These are phyloP conservation scores for Agrypnia vestita DNA, from an alignment of 1,140 invertebrate genomes.

Conservation along the genomic window DNA sequence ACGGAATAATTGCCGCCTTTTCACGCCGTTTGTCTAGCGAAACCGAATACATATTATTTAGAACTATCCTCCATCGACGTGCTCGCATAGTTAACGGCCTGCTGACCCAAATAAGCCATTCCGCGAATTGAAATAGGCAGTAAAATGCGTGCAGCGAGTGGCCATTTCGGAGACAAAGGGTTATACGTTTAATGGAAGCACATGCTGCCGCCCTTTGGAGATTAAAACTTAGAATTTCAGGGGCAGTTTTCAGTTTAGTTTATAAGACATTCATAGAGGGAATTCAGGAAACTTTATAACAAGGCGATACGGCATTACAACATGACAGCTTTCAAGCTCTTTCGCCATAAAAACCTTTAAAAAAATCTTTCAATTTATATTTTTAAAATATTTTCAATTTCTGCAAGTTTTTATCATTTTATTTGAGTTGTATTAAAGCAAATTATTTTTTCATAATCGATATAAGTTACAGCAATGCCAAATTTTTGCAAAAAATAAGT, in stretches of 20 bases:
- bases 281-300: neutral
- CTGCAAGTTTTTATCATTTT: too few species aligned
- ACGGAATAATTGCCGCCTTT: too few species aligned
- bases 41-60: too few species aligned
- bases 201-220: conserved; percentile 12
- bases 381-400: too few species aligned
- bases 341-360: too few species aligned
- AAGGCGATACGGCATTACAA: neutral
- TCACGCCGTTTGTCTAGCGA: too few species aligned
- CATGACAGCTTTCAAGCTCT: too few species aligned
- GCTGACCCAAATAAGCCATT: conserved; percentile 57
- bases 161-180: conserved; percentile 48
- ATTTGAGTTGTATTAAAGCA: too few species aligned
- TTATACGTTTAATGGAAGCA: conserved; percentile 26
- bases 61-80: conserved; percentile 26
- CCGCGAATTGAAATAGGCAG: conserved; percentile 48
- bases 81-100: conserved; percentile 25
- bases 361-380: too few species aligned
- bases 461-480: too few species aligned
- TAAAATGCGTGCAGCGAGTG: conserved; percentile 45
- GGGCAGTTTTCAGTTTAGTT: conserved; percentile 2
- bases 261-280: conserved; percentile 18
- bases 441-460: too few species aligned
- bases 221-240: neutral
- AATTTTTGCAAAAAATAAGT: too few species aligned